Evolutionary conservation across 2,888 invertebrate genomes (phyloP).

Genomic region (Agonopterix arenella): DNA sequence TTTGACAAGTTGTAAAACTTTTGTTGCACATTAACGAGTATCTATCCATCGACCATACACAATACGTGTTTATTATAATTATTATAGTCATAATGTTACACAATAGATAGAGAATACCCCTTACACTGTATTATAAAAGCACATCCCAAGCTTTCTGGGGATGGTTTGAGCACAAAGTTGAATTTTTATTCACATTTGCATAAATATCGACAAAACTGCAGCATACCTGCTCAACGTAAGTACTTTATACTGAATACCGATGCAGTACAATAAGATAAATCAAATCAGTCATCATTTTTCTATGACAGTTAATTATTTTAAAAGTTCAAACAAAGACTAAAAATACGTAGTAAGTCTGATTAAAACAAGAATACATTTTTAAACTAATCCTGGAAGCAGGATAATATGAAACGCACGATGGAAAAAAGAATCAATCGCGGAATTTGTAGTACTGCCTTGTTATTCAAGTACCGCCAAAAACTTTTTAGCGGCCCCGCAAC

Average conservation of each 20-base stretch:
- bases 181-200: neutral
- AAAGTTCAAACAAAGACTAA: too few species aligned
- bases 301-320: too few species aligned
- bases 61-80: too few species aligned
- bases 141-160: constrained; percentile 23
- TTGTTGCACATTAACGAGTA: too few species aligned
- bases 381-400: too few species aligned
- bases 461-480: constrained; percentile 16
- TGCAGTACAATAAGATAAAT: constrained; percentile 19
- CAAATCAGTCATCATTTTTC: too few species aligned
- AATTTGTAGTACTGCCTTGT: constrained; percentile 9
- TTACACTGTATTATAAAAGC: constrained; percentile 24
- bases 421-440: neutral
- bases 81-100: too few species aligned
- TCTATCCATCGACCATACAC: too few species aligned
- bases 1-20: too few species aligned
- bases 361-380: too few species aligned
- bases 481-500: constrained; percentile 26
- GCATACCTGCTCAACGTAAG: constrained; percentile 9
- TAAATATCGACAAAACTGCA: neutral
- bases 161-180: constrained; percentile 15
- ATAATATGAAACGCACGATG: too few species aligned
- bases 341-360: too few species aligned
- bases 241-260: constrained; percentile 21
- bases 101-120: constrained; percentile 1